Base-by-base conservation (phyloP, 1,140 invertebrate species). In the Helicoverpa armigera region DNA sequence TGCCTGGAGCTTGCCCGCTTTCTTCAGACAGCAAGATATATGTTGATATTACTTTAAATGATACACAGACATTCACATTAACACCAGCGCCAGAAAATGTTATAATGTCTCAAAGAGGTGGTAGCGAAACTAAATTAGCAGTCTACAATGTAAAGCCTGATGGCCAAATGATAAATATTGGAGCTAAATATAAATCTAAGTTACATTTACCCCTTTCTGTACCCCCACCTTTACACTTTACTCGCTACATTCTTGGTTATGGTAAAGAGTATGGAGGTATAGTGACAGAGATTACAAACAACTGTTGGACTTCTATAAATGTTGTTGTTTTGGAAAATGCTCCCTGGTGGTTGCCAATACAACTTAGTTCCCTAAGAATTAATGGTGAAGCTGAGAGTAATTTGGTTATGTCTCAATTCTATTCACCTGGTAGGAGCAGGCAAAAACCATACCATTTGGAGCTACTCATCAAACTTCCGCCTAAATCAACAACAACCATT, bases 261-360 rank as follows among this genome's bases (percentile, higher is more conserved):
- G 97, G 97, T 1, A 97, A 99, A 94, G 98, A 98, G 94, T 96
- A 96, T 89, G 98, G 98, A 43, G 97, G 97, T 82, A 97, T 99
- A 85, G 97, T 98, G 11, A 98, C 97, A 12, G 97, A 98, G 90
- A 93, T 98, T 31, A 96, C 96, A 58, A 98, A 98, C 86, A 97
- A 97, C 86, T 96, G 98, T 85, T 97, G 96, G 96, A 95, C 96
- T 82, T 83, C 96, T 1, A 94, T 98, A 74, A 96, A 97, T 86
- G 94, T 98, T 75, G 94, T 98, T 65, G 87, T 98, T 65, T 94
- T 98, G 82, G 97, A 98, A 95, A 97, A 98, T 93, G 96, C 98
- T 87, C 99, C 99, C 1, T 99, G 99, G 99, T 99, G 98, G 95
- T 96, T 99, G 11, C 97, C 98, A 63, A 96, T 99, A 78, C 99